These are phyloP conservation scores for Brachystomella parvula DNA, from an alignment of 1,140 invertebrate genomes.

Conservation along the genomic window DNA sequence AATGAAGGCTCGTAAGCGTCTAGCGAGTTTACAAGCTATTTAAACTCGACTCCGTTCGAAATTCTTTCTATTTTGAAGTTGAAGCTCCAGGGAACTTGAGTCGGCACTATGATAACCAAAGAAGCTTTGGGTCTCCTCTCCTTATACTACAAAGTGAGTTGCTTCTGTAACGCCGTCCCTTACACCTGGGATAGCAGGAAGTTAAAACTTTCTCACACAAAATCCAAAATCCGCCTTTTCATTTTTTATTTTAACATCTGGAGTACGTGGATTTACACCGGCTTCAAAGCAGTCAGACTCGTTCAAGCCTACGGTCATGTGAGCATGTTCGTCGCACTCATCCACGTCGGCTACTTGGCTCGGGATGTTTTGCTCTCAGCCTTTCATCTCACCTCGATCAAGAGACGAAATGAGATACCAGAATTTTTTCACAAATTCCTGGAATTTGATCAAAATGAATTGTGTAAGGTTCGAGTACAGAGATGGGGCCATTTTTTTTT, in stretches of 20 bases:
- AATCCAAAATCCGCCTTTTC: neutral
- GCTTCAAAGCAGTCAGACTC: neutral
- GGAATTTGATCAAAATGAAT: neutral
- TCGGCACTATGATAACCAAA: neutral
- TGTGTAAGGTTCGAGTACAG: neutral
- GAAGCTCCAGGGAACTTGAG: too few species aligned
- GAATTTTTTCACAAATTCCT: neutral
- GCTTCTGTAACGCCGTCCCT: neutral
- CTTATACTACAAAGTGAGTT: neutral
- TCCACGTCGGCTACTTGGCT: neutral
- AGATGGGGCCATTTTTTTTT: neutral
- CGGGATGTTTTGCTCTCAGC: neutral
- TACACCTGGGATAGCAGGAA: neutral
- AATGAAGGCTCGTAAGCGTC: too few species aligned
- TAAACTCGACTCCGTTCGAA: too few species aligned
- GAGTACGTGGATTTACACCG: neutral
- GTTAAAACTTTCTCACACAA: neutral
- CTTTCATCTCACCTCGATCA: neutral
- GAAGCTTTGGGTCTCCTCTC: neutral
- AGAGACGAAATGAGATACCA: neutral
- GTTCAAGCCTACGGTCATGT: neutral
- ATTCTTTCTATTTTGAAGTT: too few species aligned
- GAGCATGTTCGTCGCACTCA: neutral
- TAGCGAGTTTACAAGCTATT: too few species aligned
- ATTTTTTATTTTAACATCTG: neutral